These are phyloP conservation scores for Colius striatus DNA, from an alignment of 2,113 vertebrate species.

Conservation along the genomic window DNA sequence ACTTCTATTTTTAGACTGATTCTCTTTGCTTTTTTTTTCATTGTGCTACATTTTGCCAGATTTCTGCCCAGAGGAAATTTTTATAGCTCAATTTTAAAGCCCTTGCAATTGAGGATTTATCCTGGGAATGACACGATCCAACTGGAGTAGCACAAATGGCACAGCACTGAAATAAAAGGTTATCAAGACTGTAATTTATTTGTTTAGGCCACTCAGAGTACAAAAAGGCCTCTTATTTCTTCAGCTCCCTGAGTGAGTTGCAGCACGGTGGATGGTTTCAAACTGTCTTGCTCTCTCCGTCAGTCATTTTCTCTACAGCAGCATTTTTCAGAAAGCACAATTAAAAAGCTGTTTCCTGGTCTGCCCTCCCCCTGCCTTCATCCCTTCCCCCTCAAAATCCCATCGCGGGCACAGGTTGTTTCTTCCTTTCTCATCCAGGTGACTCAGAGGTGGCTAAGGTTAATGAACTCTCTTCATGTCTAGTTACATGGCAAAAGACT, in stretches of 20 bases:
- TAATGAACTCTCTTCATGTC: slow-evolving; percentile 48
- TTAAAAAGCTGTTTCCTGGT: not conserved
- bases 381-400: not conserved
- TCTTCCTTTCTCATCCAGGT: slow-evolving; percentile 16
- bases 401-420: not conserved
- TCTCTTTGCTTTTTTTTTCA: slow-evolving; percentile 6
- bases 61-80: slow-evolving; percentile 71
- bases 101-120: slow-evolving; percentile 70
- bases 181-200: slow-evolving; percentile 70
- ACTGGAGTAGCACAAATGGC: slow-evolving; percentile 53
- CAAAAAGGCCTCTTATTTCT: slow-evolving; percentile 55
- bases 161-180: slow-evolving; percentile 61
- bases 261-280: slow-evolving; percentile 6
- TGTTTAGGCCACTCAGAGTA: slow-evolving; percentile 67
- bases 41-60: slow-evolving; percentile 58
- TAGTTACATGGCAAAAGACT: slow-evolving; percentile 27
- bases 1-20: slow-evolving; percentile 54
- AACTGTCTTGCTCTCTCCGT: not conserved
- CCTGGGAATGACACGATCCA: slow-evolving; percentile 54
- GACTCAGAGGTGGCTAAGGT: not conserved
- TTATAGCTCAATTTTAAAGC: slow-evolving; percentile 69
- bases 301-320: slow-evolving; percentile 50
- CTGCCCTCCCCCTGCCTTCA: not conserved
- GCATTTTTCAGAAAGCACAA: not conserved
- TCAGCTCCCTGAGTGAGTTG: not conserved